Conservation (phyloP, 2,797 vertebrate genomes). For the Synanceia verrucosa region DNA sequence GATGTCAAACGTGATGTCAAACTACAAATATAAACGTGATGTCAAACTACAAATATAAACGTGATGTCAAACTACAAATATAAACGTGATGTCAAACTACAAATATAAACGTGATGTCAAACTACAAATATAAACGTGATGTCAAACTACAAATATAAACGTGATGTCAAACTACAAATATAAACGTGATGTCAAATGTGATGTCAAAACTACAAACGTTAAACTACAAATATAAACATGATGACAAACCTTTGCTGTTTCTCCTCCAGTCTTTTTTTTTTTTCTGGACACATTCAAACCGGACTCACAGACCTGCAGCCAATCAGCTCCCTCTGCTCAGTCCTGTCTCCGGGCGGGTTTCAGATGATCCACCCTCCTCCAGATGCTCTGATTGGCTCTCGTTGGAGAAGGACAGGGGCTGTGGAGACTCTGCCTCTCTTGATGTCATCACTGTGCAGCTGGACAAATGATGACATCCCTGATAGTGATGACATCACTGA, state of each 20-base stretch:
- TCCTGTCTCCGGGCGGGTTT: conserved; percentile 56
- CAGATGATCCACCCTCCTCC: conserved; percentile 70
- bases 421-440: conserved; percentile 65
- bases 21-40: too few species aligned
- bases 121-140: too few species aligned
- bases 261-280: conserved; percentile 29
- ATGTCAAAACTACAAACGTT: too few species aligned
- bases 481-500: neutral
- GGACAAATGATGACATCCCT: conserved; percentile 17
- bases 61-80: too few species aligned
- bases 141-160: too few species aligned
- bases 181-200: too few species aligned
- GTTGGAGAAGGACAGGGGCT: conserved; percentile 58
- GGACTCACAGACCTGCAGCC: conserved; percentile 47
- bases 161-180: too few species aligned
- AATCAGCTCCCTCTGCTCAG: conserved; percentile 53
- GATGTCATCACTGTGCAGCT: conserved; percentile 63
- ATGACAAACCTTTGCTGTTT: neutral
- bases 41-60: too few species aligned
- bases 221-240: too few species aligned
- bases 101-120: too few species aligned
- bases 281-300: conserved; percentile 25
- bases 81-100: too few species aligned
- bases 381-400: conserved; percentile 54
- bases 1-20: too few species aligned